Evolutionary conservation across 2,113 vertebrate species (phyloP), one percentile per base, ranked within the genome.

Genomic region (Pavo muticus): DNA sequence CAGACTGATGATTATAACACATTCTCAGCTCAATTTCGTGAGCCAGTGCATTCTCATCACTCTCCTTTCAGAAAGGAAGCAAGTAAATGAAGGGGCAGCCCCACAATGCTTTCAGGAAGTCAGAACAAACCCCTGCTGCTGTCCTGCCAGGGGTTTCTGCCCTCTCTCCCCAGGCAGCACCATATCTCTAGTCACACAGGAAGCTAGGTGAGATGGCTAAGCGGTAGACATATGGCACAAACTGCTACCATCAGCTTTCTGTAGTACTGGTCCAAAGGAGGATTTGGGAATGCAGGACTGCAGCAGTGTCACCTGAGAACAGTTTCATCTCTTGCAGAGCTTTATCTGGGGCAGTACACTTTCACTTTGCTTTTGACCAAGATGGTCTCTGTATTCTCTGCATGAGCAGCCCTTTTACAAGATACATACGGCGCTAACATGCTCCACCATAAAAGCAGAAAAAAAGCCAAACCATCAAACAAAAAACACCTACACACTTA

Each of bases 301-400:
- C 20, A 59, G 64, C 19, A 14, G 14, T 1, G 6, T 12, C 6
- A 90, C 32, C 59, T 47, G 18, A 3, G 13, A 82, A n/a, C 3
- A 23, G 15, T 42, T 57, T 13, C 2, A 50, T 42, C 30, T 56
- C 12, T 15, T 4, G 1, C 48, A 81, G 23, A 74, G 6, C 9
- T 14, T 27, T 6, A 14, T n/a, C 6, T 0, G 0, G 3, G 27
- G 16, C 15, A 76, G 29, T 1, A 11, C 24, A 7, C 32, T 78
- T 74, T 40, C 50, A 65, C 37, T 44, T 32, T 54, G 48, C n/a
- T 40, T 48, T 52, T 59, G 17, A 21, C 37, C 35, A 57, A 24
- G 2, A 42, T 1, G 16, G 20, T 45, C 69, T 61, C 20, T 57
- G 23, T 37, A 44, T 35, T 70, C 48, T n/a, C 27, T 63, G 57